Conservation (phyloP, 1,140 invertebrate genomes). For the Drosophila carrolli region DNA sequence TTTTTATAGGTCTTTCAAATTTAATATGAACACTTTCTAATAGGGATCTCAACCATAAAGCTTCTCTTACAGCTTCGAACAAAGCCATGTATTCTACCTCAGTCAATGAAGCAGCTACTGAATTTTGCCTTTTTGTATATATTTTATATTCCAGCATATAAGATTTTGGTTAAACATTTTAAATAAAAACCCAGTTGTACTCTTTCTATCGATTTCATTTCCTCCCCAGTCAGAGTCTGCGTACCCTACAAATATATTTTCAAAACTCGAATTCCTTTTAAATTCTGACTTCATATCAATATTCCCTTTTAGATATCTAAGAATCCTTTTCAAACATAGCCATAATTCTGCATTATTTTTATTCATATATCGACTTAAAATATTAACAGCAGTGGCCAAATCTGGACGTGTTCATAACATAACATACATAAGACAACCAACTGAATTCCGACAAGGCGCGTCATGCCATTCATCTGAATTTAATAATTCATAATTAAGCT, state of each 20-base stretch:
- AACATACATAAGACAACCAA: too few species aligned
- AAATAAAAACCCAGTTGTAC: not conserved
- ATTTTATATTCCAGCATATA: not conserved
- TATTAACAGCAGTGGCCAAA: too few species aligned
- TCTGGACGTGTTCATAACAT: too few species aligned
- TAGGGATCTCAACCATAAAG: not conserved
- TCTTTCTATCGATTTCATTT: not conserved
- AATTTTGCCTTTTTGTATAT: not conserved
- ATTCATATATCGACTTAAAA: too few species aligned
- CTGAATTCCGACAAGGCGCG: too few species aligned
- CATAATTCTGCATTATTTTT: constrained; percentile 1
- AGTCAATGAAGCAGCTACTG: not conserved
- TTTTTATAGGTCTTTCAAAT: constrained; percentile 7
- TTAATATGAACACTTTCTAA: constrained; percentile 1
- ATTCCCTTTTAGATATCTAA: constrained; percentile 1
- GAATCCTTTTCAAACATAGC: not conserved
- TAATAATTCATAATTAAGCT: too few species aligned
- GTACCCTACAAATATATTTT: too few species aligned
- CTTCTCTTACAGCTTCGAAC: constrained; percentile 4
- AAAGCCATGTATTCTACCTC: not conserved
- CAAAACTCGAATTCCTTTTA: not conserved
- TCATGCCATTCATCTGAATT: too few species aligned
- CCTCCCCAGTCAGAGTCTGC: too few species aligned
- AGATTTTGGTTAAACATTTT: not conserved
- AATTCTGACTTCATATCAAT: not conserved